Evolutionary conservation across 2,113 vertebrate genomes (phyloP).

Genomic region (Climacteris rufus): DNA sequence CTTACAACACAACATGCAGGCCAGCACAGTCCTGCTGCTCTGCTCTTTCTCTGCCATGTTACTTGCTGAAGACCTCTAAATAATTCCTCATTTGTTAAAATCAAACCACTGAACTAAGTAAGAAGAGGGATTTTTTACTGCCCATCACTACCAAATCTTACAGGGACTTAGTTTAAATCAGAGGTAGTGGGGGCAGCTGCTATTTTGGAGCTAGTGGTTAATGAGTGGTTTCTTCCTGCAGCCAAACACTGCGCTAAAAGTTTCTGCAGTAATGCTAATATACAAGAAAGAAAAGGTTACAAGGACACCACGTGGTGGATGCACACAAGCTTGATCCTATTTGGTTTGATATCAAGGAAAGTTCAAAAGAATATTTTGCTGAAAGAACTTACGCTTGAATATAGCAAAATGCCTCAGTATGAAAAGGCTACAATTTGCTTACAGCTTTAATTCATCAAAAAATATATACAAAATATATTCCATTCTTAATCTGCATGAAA

Average conservation of each 20-base stretch:
- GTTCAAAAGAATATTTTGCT: not conserved
- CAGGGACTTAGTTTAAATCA: not conserved
- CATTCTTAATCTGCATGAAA: not conserved
- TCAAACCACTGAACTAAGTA: not conserved
- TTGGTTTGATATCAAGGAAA: not conserved
- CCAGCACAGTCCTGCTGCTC: not conserved
- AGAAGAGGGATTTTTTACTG: not conserved
- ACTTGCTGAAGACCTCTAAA: not conserved
- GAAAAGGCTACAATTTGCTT: not conserved
- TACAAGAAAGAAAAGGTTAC: not conserved
- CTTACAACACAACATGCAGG: not conserved
- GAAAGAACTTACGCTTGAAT: not conserved
- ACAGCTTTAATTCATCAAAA: not conserved
- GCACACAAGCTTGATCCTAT: not conserved
- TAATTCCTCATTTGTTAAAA: not conserved
- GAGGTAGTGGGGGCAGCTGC: not conserved
- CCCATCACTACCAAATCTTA: not conserved
- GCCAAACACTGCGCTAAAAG: not conserved
- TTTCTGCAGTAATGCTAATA: not conserved
- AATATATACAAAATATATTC: not conserved
- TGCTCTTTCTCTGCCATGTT: not conserved
- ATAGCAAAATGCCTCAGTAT: not conserved
- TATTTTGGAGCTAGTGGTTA: not conserved
- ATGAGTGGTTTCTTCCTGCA: not conserved
- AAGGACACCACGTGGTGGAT: not conserved